phyloP scores from a whole-genome alignment of 1,140 invertebrate species.

The Drosophila arizonae region DNA sequence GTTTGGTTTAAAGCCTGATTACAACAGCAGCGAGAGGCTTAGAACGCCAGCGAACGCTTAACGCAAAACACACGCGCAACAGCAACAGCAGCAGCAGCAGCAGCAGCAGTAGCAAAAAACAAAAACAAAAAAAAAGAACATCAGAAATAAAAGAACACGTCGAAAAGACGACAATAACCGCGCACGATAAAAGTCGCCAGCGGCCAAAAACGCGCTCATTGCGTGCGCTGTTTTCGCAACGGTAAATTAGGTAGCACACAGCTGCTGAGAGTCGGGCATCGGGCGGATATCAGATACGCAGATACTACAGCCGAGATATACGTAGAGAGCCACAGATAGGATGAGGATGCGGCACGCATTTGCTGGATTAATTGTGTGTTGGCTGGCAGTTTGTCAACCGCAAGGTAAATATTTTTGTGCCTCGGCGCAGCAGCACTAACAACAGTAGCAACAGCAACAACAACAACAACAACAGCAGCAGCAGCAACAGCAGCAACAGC shows the following conservation, averaged over 20 bases:
- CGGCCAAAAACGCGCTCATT: conserved; percentile 78
- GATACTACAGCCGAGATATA: neutral
- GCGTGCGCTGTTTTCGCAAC: conserved; percentile 73
- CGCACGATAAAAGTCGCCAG: conserved; percentile 73
- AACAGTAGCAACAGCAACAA: conserved; percentile 12
- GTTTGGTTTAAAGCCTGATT: conserved; percentile 79
- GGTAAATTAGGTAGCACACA: conserved; percentile 55
- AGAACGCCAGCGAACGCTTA: conserved; percentile 64
- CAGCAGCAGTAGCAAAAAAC: conserved; percentile 7
- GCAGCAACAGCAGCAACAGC: neutral
- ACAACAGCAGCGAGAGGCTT: conserved; percentile 61
- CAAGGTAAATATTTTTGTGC: conserved; percentile 81
- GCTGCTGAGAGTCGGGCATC: conserved; percentile 1
- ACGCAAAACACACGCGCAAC: conserved; percentile 54
- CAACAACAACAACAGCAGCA: conserved; percentile 1
- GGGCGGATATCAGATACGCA: conserved; percentile 17
- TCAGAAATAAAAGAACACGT: conserved; percentile 13
- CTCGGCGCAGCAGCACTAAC: conserved; percentile 12
- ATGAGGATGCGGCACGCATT: conserved; percentile 74
- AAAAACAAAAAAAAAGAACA: conserved; percentile 1
- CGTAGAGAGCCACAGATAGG: conserved; percentile 10
- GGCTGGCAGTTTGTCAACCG: conserved; percentile 80
- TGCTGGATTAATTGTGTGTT: conserved; percentile 80
- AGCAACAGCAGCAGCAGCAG: neutral
- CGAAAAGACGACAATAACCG: conserved; percentile 45